phyloP scores from a whole-genome alignment of 2,888 invertebrate genomes.

The Aphidoletes aphidimyza region DNA sequence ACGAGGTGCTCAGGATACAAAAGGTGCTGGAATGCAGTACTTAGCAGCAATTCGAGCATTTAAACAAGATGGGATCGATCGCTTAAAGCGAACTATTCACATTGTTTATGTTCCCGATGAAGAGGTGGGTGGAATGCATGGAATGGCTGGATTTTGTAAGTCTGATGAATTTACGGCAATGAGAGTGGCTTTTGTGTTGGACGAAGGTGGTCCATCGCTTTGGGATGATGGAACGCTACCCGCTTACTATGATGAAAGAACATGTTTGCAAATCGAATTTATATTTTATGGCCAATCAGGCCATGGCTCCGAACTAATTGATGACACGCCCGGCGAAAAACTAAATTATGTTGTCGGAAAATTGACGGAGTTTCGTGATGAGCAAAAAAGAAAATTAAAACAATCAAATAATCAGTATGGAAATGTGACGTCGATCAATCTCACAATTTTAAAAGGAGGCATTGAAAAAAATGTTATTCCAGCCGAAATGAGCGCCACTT shows the following conservation, averaged over 20 bases:
- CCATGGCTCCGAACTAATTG: constrained; percentile 78
- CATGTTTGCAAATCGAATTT: constrained; percentile 71
- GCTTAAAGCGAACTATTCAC: constrained; percentile 75
- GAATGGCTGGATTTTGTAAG: constrained; percentile 76
- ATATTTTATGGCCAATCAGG: constrained; percentile 77
- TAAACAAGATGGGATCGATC: constrained; percentile 68
- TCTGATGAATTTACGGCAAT: constrained; percentile 75
- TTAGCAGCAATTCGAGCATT: constrained; percentile 78
- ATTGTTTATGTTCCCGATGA: constrained; percentile 78
- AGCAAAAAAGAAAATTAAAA: constrained; percentile 70
- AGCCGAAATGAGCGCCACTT: constrained; percentile 72
- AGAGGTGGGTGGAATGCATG: constrained; percentile 78
- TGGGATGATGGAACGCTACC: constrained; percentile 74
- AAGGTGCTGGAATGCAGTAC: constrained; percentile 83
- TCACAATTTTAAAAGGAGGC: constrained; percentile 78
- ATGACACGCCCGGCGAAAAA: constrained; percentile 80
- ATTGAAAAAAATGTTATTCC: constrained; percentile 86
- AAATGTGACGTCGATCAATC: constrained; percentile 80
- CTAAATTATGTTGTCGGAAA: constrained; percentile 72
- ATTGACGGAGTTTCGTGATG: constrained; percentile 73
- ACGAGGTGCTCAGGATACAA: constrained; percentile 84
- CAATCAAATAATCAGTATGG: constrained; percentile 71
- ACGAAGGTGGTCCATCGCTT: constrained; percentile 85
- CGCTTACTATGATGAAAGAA: constrained; percentile 74
- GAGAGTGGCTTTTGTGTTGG: constrained; percentile 81